phyloP scores from a whole-genome alignment of 2,888 invertebrate species.

The Eudasyphora cyanicolor region DNA sequence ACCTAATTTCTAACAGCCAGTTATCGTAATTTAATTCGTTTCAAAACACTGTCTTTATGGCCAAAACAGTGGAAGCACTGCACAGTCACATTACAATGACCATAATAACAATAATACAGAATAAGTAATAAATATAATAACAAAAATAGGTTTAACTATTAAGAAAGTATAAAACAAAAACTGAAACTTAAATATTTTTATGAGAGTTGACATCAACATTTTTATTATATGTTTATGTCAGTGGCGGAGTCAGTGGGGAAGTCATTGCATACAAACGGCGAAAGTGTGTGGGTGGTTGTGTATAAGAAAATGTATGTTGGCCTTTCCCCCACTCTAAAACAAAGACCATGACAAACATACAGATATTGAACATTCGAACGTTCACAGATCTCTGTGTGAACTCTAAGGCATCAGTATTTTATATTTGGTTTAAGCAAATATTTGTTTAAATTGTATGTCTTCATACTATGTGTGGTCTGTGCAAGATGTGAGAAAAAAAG shows the following conservation, averaged over 20 bases:
- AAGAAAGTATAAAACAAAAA: slow-evolving; percentile 37
- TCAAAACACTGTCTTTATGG: too few species aligned
- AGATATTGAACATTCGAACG: background rate
- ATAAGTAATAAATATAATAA: slow-evolving; percentile 18
- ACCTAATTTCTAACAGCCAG: too few species aligned
- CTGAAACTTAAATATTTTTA: slow-evolving; percentile 25
- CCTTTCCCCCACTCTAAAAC: background rate
- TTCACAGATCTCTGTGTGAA: too few species aligned
- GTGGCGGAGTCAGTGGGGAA: background rate
- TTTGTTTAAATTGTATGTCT: background rate
- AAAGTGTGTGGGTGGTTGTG: background rate
- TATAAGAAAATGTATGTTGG: background rate
- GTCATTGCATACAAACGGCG: background rate
- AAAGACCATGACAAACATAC: background rate
- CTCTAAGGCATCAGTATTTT: background rate
- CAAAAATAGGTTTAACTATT: slow-evolving; percentile 34
- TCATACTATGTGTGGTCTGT: background rate
- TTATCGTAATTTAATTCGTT: too few species aligned
- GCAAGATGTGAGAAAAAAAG: background rate
- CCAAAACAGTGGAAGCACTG: too few species aligned
- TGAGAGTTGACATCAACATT: slow-evolving; percentile 31
- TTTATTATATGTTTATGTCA: slow-evolving; percentile 19
- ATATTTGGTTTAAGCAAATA: background rate
- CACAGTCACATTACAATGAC: background rate
- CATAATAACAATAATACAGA: slow-evolving; percentile 15